A percentile compares a stretch with the other conserved stretches of the same genome.
Evolutionary conservation across 2,797 vertebrate genomes (phyloP).

Genomic region (Chrosomus eos): DNA sequence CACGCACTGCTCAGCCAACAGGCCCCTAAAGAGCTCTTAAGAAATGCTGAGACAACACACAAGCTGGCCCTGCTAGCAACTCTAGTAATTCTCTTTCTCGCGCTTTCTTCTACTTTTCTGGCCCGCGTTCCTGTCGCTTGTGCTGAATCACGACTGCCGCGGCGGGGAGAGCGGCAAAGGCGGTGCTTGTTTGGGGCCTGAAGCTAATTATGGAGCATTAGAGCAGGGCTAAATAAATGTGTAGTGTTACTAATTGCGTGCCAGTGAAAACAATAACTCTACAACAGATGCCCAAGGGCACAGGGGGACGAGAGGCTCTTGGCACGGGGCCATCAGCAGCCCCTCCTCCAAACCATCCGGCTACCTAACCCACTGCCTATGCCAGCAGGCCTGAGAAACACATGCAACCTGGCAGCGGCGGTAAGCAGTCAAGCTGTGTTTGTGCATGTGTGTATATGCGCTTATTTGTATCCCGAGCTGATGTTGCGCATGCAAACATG

Average conservation of each 20-base stretch:
- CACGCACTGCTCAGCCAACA: conserved; percentile 76
- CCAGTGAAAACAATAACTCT: conserved; percentile 87
- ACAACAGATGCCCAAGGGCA: conserved; percentile 83
- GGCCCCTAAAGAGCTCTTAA: conserved; percentile 85
- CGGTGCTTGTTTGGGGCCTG: conserved; percentile 77
- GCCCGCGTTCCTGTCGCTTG: conserved; percentile 56
- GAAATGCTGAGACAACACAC: conserved; percentile 81
- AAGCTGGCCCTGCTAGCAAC: conserved; percentile 68
- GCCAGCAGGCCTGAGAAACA: conserved; percentile 67
- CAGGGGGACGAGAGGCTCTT: conserved; percentile 70
- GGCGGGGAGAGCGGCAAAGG: conserved; percentile 31
- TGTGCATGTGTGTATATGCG: conserved; percentile 42
- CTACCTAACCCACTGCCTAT: conserved; percentile 21
- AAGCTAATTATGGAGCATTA: conserved; percentile 88
- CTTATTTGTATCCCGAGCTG: conserved; percentile 30
- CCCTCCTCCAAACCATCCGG: conserved; percentile 56
- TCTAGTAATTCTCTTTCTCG: conserved; percentile 70
- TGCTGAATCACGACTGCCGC: conserved; percentile 67
- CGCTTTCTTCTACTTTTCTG: conserved; percentile 49
- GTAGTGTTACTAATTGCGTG: conserved; percentile 90
- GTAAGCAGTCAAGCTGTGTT: conserved; percentile 62
- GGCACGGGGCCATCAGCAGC: conserved; percentile 77
- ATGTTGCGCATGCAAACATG: conserved; percentile 15
- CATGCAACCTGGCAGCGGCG: conserved; percentile 71
- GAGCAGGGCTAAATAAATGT: conserved; percentile 86